These are phyloP conservation scores for Esperia sulphurella DNA, from an alignment of 2,888 invertebrate species.

Conservation along the genomic window DNA sequence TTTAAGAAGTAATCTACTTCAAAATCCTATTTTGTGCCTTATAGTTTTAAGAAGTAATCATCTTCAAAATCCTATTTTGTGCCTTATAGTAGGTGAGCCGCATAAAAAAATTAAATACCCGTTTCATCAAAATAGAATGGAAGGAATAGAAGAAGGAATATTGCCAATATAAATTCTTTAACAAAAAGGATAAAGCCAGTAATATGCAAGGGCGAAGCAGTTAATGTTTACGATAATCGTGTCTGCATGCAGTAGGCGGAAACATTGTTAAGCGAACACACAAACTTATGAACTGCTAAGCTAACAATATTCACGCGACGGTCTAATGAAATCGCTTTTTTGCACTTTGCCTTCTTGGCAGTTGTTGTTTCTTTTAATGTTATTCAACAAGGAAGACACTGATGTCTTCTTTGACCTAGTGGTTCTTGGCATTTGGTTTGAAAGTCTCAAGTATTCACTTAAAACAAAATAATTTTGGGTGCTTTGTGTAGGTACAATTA, in stretches of 20 bases:
- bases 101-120: not conserved
- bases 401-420: no score
- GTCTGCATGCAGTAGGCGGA: slow-evolving; percentile 51
- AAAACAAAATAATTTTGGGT: no score
- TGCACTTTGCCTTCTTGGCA: slow-evolving; percentile 1
- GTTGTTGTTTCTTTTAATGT: not conserved
- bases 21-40: no score
- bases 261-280: slow-evolving; percentile 38
- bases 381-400: no score
- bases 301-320: slow-evolving; percentile 36
- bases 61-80: no score
- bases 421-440: no score
- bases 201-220: slow-evolving; percentile 40
- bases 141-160: not conserved
- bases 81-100: no score
- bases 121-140: not conserved
- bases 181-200: slow-evolving; percentile 14
- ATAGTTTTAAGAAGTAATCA: no score
- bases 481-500: no score
- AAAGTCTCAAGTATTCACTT: no score
- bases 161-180: not conserved
- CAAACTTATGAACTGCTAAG: slow-evolving; percentile 36
- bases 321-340: slow-evolving; percentile 37
- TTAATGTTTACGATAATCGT: slow-evolving; percentile 63
- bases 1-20: no score